A percentile compares a stretch with the other conserved stretches of the same genome.
These are phyloP conservation scores for Ciconia boyciana DNA, from an alignment of 2,113 vertebrate species.

Conservation along the genomic window DNA sequence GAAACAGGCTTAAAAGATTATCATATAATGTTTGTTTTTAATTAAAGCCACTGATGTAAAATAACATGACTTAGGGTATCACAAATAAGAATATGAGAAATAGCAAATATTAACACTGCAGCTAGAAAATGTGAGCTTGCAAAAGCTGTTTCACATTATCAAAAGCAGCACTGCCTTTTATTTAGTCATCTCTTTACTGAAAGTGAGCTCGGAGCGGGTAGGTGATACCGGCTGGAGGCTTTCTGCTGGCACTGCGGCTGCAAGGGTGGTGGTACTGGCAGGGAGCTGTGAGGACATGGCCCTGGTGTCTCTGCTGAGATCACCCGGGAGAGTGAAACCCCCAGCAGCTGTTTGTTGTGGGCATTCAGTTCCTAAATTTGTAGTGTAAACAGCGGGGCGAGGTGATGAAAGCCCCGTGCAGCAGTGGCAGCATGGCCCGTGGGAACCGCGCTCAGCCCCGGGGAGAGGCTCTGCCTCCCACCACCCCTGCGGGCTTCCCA, in stretches of 20 bases:
- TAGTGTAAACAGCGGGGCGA: background rate
- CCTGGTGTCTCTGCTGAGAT: background rate
- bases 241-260: background rate
- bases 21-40: background rate
- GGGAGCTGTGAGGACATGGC: background rate
- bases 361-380: background rate
- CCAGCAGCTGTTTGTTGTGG: background rate
- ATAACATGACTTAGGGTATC: background rate
- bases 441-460: background rate
- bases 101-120: background rate
- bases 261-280: background rate
- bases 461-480: background rate
- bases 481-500: background rate
- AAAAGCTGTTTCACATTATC: background rate
- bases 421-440: background rate
- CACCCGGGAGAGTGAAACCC: background rate
- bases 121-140: background rate
- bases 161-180: background rate
- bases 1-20: conserved; percentile 27
- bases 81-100: background rate
- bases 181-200: accelerated
- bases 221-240: background rate
- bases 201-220: background rate
- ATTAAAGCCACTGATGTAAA: conserved; percentile 11
- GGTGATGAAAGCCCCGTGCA: background rate